Evolutionary conservation across 1,140 invertebrate genomes (phyloP).

Genomic region (Drosophila rhopaloa): DNA sequence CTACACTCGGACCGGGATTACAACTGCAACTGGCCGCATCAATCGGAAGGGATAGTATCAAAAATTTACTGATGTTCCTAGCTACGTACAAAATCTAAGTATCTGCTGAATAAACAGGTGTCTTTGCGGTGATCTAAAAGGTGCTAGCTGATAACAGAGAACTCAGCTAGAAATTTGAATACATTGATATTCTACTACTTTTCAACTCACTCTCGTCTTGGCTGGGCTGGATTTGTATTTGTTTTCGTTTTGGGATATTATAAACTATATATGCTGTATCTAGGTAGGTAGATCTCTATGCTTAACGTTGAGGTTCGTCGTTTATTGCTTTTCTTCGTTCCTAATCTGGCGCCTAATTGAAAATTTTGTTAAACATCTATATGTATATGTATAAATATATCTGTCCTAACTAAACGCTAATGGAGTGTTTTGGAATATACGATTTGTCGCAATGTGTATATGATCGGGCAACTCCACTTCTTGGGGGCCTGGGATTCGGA

Average conservation of each 20-base stretch:
- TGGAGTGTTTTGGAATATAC: conserved; percentile 81
- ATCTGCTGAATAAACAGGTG: conserved; percentile 20
- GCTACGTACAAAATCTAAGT: conserved; percentile 45
- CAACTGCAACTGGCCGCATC: conserved; percentile 39
- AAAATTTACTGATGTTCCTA: conserved; percentile 34
- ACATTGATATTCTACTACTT: conserved; percentile 25
- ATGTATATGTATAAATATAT: conserved; percentile 56
- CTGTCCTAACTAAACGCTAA: conserved; percentile 79
- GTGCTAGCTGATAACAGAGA: conserved; percentile 28
- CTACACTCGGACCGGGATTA: conserved; percentile 14
- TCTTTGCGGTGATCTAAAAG: conserved; percentile 20
- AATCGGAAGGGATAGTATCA: conserved; percentile 52
- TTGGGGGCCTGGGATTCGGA: conserved; percentile 13
- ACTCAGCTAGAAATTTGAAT: conserved; percentile 58
- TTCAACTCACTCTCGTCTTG: conserved; percentile 37
- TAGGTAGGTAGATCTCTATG: conserved; percentile 59
- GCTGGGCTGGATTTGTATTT: conserved; percentile 6
- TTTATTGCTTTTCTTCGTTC: conserved; percentile 71
- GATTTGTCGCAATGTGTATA: conserved; percentile 41
- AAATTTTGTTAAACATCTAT: conserved; percentile 52
- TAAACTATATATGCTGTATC: conserved; percentile 58
- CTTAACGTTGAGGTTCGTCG: conserved; percentile 78
- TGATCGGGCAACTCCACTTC: conserved; percentile 27
- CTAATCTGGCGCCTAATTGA: conserved; percentile 41
- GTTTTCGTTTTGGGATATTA: conserved; percentile 14